These are phyloP conservation scores for Seriola aureovittata DNA, from an alignment of 2,113 vertebrate genomes.

Conservation along the genomic window DNA sequence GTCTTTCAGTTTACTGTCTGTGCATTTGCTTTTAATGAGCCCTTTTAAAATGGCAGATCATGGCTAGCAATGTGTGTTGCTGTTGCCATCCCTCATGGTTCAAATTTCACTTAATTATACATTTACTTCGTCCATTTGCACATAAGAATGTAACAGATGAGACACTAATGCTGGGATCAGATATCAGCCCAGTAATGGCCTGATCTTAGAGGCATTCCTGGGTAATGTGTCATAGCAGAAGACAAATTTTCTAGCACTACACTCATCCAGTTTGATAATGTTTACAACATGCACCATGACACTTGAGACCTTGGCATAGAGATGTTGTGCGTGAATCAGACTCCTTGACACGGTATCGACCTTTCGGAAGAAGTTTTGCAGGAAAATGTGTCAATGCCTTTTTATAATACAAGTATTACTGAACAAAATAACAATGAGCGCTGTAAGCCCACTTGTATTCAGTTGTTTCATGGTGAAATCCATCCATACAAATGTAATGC, in stretches of 20 bases:
- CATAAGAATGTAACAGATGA: background rate
- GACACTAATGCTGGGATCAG: conserved; percentile 1
- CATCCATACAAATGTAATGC: too few species aligned
- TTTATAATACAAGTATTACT: too few species aligned
- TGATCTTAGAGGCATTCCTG: background rate
- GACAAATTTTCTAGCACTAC: background rate
- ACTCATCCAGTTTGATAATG: background rate
- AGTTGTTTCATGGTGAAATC: too few species aligned
- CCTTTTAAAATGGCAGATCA: conserved; percentile 37
- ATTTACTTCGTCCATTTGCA: background rate
- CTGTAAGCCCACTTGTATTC: too few species aligned
- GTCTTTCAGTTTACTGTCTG: conserved; percentile 26
- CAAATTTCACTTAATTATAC: conserved; percentile 42
- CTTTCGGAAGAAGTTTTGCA: too few species aligned
- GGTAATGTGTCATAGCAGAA: background rate
- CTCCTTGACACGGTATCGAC: too few species aligned
- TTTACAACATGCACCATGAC: background rate
- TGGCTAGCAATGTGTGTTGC: conserved; percentile 38
- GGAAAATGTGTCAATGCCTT: too few species aligned
- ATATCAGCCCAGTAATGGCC: background rate
- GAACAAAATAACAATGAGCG: too few species aligned
- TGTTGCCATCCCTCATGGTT: conserved; percentile 21
- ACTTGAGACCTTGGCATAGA: background rate
- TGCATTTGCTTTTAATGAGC: conserved; percentile 48
- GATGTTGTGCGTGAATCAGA: too few species aligned